Evolutionary conservation across 2,113 vertebrate genomes (phyloP).

Genomic region (Caloenas nicobarica): DNA sequence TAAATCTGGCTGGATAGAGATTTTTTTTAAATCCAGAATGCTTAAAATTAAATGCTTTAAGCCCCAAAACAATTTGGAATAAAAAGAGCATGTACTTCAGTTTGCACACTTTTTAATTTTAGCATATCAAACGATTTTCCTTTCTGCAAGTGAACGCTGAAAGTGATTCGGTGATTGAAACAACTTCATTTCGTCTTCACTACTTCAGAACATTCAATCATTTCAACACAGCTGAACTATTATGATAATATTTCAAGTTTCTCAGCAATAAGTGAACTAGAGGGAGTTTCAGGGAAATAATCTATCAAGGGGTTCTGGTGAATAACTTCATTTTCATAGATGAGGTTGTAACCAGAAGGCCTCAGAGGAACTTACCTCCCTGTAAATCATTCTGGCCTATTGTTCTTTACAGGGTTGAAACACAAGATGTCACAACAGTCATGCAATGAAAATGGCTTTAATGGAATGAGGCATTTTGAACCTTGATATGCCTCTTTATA

Average conservation of each 20-base stretch:
- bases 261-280: conserved; percentile 19
- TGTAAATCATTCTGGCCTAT: neutral
- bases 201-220: neutral
- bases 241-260: conserved; percentile 30
- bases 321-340: conserved; percentile 37
- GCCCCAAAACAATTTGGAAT: neutral
- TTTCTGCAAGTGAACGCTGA: neutral
- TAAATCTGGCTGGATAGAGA: neutral
- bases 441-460: neutral
- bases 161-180: neutral
- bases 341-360: conserved; percentile 27
- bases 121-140: neutral
- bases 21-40: neutral
- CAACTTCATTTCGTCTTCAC: neutral
- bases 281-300: conserved; percentile 18
- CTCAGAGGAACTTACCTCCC: neutral
- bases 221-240: conserved; percentile 1
- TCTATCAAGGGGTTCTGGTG: neutral
- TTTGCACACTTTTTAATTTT: neutral
- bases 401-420: neutral
- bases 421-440: neutral
- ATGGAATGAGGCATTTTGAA: neutral
- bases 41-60: conserved; percentile 15
- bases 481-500: neutral
- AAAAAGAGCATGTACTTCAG: neutral